A percentile compares a stretch with the other conserved stretches of the same genome.
Evolutionary conservation across 2,888 invertebrate species (phyloP).

Genomic region (Dinocampus coccinellae): DNA sequence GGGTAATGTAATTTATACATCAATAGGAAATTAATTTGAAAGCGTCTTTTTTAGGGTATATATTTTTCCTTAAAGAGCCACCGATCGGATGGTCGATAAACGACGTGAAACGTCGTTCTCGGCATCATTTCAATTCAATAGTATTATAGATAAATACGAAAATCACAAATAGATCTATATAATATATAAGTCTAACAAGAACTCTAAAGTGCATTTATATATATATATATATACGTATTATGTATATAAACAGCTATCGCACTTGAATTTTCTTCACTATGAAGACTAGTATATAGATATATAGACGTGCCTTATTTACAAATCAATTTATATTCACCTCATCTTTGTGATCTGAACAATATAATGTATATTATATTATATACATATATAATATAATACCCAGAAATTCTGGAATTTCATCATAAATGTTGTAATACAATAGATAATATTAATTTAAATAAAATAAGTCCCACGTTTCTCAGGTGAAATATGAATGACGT

Average conservation of each 20-base stretch:
- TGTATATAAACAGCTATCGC: neutral
- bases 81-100: slow-evolving; percentile 3
- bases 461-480: neutral
- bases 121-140: neutral
- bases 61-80: neutral
- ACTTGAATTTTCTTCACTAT: slow-evolving; percentile 8
- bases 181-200: neutral
- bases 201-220: neutral
- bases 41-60: neutral
- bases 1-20: neutral
- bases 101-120: neutral
- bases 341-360: slow-evolving; percentile 6
- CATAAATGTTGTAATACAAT: neutral
- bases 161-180: neutral
- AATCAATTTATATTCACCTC: slow-evolving; percentile 38
- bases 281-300: slow-evolving; percentile 19
- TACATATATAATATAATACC: neutral
- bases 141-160: neutral
- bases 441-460: neutral
- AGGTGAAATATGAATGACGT: neutral
- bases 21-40: neutral
- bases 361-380: neutral
- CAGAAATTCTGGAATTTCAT: neutral
- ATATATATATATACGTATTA: neutral
- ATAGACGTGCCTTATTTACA: slow-evolving; percentile 30